phyloP scores from a whole-genome alignment of 2,797 vertebrate genomes.

The Hafferia zeledoni region DNA sequence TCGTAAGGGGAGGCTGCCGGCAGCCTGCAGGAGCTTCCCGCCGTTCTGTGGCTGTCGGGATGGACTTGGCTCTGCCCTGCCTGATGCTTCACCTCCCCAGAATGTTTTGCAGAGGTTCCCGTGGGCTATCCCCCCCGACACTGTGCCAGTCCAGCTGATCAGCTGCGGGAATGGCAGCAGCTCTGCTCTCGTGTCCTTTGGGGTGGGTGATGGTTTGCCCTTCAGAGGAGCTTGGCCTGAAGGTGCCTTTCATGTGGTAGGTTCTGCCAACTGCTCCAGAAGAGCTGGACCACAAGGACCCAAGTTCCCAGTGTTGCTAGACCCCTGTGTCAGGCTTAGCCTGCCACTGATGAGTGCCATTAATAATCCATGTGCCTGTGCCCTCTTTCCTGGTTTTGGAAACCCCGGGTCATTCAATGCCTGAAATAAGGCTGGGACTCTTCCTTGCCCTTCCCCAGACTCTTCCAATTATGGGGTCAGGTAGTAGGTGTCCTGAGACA shows the following conservation, averaged over 20 bases:
- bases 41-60: fast-evolving
- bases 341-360: neutral
- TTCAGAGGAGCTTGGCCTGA: neutral
- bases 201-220: neutral
- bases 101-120: neutral
- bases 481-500: neutral
- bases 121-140: neutral
- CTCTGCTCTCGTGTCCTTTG: neutral
- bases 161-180: neutral
- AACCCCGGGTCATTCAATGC: neutral
- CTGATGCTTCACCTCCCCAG: neutral
- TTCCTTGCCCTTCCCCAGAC: neutral
- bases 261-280: neutral
- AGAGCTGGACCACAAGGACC: neutral
- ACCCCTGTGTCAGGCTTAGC: neutral
- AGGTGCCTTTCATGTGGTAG: neutral
- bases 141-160: neutral
- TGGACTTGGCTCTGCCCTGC: neutral
- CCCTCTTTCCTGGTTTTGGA: neutral
- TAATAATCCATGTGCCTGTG: neutral
- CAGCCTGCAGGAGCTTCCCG: neutral
- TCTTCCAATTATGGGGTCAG: neutral
- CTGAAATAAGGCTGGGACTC: neutral
- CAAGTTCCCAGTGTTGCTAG: fast-evolving
- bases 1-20: neutral